phyloP scores from a whole-genome alignment of 2,113 vertebrate species.

The Hippocampus barbouri region DNA sequence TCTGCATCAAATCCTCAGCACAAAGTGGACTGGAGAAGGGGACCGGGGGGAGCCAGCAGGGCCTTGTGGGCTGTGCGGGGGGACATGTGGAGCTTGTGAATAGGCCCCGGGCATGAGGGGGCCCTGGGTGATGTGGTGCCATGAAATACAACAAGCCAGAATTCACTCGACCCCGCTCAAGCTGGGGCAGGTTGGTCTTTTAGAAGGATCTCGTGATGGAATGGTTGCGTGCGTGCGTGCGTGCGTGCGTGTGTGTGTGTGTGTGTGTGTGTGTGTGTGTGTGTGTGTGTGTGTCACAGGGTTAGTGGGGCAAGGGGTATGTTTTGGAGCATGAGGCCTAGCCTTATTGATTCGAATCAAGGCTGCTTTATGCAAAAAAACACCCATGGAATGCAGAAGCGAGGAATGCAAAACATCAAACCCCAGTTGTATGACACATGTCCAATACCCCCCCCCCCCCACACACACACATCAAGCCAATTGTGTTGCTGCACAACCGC shows the following conservation, averaged over 20 bases:
- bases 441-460: background rate
- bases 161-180: constrained; percentile 53
- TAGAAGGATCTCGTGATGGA: constrained; percentile 29
- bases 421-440: constrained; percentile 5
- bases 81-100: constrained; percentile 51
- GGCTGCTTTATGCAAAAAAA: background rate
- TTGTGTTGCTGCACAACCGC: constrained; percentile 1
- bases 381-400: constrained; percentile 4
- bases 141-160: constrained; percentile 67
- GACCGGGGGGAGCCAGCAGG: constrained; percentile 47
- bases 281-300: constrained; percentile 16
- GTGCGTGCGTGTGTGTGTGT: background rate
- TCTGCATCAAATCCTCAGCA: constrained; percentile 59
- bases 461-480: constrained; percentile 3
- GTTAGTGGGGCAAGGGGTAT: constrained; percentile 27
- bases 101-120: constrained; percentile 50
- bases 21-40: constrained; percentile 54
- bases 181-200: constrained; percentile 55
- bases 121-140: constrained; percentile 59
- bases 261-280: constrained; percentile 5
- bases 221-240: constrained; percentile 8
- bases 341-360: constrained; percentile 4
- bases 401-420: constrained; percentile 9
- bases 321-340: constrained; percentile 16
- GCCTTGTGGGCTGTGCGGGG: constrained; percentile 47